A percentile compares a stretch with the other conserved stretches of the same genome.
Conservation (phyloP, 2,888 invertebrate genomes). For the Allolobophora icterica region DNA sequence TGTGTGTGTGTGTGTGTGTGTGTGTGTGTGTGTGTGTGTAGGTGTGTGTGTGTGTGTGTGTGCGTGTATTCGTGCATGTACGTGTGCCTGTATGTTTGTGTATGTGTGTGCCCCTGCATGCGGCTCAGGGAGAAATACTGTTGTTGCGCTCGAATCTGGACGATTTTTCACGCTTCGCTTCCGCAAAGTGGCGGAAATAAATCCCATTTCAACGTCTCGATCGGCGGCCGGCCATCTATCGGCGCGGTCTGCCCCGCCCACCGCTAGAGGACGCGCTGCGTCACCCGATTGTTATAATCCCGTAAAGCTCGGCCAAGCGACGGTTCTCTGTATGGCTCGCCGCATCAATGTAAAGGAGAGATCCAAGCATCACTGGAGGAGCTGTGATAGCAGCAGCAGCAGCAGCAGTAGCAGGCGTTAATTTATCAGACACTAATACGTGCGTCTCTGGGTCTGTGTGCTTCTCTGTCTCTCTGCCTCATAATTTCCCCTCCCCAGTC, state of each 20-base stretch:
- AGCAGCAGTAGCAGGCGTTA: too few species aligned
- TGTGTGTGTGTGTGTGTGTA: neutral
- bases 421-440: neutral
- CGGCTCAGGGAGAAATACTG: neutral
- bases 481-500: neutral
- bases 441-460: neutral
- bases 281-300: neutral
- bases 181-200: slow-evolving; percentile 12
- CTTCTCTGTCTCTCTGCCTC: neutral
- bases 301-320: neutral
- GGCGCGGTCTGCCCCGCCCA: neutral
- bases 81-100: too few species aligned
- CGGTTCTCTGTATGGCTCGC: too few species aligned
- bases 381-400: neutral
- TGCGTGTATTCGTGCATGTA: neutral
- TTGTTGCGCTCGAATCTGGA: neutral
- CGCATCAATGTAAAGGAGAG: neutral
- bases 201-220: slow-evolving; percentile 12
- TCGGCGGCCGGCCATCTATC: neutral
- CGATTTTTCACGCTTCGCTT: slow-evolving; percentile 17
- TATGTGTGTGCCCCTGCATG: neutral
- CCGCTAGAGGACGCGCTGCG: too few species aligned
- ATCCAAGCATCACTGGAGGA: neutral
- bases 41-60: neutral
- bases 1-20: too few species aligned